Conservation (phyloP, 2,797 vertebrate species). For the Aselliscus stoliczkanus region DNA sequence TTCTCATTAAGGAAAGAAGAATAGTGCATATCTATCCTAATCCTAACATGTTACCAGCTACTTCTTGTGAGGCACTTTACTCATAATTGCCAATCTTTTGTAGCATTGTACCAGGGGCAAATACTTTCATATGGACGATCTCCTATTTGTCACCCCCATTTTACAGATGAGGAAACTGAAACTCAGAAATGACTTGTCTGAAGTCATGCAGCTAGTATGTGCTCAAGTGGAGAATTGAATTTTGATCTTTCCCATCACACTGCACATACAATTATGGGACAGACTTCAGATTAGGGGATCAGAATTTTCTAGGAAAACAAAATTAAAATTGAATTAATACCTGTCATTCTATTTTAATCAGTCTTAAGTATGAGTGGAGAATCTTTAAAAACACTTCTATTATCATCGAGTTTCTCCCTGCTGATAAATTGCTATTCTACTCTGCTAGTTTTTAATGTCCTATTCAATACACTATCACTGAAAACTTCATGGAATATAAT, state of each 20-base stretch:
- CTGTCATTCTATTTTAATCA: background rate
- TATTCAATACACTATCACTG: background rate
- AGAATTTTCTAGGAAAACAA: background rate
- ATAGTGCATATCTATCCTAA: background rate
- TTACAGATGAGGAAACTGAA: background rate
- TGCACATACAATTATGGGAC: background rate
- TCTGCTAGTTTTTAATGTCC: background rate
- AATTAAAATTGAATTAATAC: background rate
- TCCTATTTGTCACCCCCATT: background rate
- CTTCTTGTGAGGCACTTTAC: background rate
- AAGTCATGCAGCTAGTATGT: background rate
- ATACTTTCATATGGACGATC: background rate
- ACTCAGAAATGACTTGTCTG: background rate
- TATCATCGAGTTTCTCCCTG: background rate
- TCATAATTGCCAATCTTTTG: background rate
- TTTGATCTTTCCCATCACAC: background rate
- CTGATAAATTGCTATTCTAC: background rate
- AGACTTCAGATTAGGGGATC: background rate
- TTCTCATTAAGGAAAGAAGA: background rate
- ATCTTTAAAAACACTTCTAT: background rate
- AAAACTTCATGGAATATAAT: background rate
- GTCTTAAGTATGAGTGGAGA: background rate
- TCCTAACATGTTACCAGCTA: background rate
- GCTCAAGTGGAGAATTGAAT: background rate
- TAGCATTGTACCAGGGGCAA: background rate